Conservation (phyloP, 2,113 vertebrate genomes). For the Oreocharis arfaki region DNA sequence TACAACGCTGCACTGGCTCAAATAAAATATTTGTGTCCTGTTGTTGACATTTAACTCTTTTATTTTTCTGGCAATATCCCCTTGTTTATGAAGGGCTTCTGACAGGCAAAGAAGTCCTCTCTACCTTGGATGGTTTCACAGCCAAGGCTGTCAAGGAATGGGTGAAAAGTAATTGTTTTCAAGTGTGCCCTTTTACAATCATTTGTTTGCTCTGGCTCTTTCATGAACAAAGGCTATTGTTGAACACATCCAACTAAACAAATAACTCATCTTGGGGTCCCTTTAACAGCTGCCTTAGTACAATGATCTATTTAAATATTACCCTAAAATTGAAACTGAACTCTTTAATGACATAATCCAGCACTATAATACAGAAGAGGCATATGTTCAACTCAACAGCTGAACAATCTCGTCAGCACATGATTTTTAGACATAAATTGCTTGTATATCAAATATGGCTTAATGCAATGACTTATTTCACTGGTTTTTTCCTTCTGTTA, state of each 20-base stretch:
- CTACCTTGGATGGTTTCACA: conserved; percentile 78
- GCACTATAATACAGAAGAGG: conserved; percentile 61
- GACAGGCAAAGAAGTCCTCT: conserved; percentile 47
- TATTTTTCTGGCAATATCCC: not conserved
- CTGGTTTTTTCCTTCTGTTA: not conserved
- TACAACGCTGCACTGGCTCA: not conserved
- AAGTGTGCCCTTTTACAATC: conserved; percentile 85
- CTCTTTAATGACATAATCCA: conserved; percentile 82
- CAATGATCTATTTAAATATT: conserved; percentile 84
- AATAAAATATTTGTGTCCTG: not conserved
- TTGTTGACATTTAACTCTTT: conserved; percentile 25
- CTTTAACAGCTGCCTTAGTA: conserved; percentile 84
- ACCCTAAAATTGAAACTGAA: conserved; percentile 82
- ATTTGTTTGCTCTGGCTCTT: conserved; percentile 87
- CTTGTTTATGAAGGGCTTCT: conserved; percentile 5
- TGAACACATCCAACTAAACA: conserved; percentile 83
- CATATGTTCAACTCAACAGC: conserved; percentile 74
- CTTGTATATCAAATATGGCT: conserved; percentile 32
- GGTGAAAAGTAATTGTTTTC: conserved; percentile 85
- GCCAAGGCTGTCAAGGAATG: conserved; percentile 79
- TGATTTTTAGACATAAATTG: conserved; percentile 71
- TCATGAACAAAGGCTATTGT: conserved; percentile 83
- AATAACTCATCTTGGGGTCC: conserved; percentile 81
- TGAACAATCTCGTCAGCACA: conserved; percentile 70
- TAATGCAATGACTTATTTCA: conserved; percentile 40